These are phyloP conservation scores for Sminthurinus signatus DNA, from an alignment of 1,140 invertebrate species.

Conservation along the genomic window DNA sequence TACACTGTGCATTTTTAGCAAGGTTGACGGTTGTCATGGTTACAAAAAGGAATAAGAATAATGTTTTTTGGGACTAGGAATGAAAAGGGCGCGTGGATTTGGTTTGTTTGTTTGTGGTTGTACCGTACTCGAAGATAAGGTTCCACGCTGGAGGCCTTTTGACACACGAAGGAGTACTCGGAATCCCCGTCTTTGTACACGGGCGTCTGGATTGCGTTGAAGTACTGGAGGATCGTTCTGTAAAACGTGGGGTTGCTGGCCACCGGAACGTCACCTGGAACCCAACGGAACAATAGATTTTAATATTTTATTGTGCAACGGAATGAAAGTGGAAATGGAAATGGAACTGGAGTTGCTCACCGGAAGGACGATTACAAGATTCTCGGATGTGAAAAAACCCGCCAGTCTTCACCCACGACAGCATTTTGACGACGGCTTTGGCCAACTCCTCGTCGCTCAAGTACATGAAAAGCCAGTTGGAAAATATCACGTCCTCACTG, in stretches of 20 bases:
- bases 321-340: constrained; percentile 53
- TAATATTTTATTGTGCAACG: constrained; percentile 51
- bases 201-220: constrained; percentile 38
- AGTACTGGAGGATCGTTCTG: constrained; percentile 50
- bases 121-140: constrained; percentile 52
- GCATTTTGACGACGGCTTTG: constrained; percentile 48
- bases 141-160: constrained; percentile 48
- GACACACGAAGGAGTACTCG: constrained; percentile 43
- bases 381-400: constrained; percentile 53
- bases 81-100: too few relatives aligned
- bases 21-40: too few relatives aligned
- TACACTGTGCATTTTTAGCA: too few relatives aligned
- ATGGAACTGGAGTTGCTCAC: constrained; percentile 45
- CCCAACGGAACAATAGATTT: constrained; percentile 32
- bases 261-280: constrained; percentile 43
- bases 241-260: constrained; percentile 53
- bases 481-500: constrained; percentile 52
- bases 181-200: constrained; percentile 43
- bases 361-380: constrained; percentile 53
- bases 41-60: too few relatives aligned
- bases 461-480: constrained; percentile 61
- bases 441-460: constrained; percentile 51
- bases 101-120: too few relatives aligned
- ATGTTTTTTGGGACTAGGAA: too few relatives aligned
- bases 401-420: constrained; percentile 51